Base-by-base conservation (phyloP, 2,797 vertebrate species). In the Dipus sagitta region DNA sequence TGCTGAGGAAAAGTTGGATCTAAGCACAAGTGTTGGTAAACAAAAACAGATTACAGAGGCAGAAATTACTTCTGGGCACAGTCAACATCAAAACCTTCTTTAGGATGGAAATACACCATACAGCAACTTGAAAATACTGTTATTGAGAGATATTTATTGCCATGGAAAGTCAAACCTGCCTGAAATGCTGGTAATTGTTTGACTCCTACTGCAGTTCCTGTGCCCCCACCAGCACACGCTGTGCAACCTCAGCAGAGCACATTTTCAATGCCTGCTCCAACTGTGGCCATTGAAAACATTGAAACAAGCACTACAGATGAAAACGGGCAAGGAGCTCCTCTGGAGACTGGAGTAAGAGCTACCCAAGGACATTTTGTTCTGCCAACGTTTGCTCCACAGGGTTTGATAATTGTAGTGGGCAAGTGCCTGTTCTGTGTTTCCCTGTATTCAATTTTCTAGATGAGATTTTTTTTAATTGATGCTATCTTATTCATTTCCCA, bases 401-500 rank as follows among this genome's bases (percentile, higher is more conserved):
- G 32, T 58, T 17, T 34, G 24, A 21, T 42, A 47, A 83, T 52
- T 72, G 58, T 42, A 86, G 13, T 20, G 32, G 34, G n/a, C 30
- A 54, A 95, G 34, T 3, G 14, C 65, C 14, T 76, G 71, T 62
- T 82, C 78, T 54, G 17, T 47, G 24, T 72, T 65, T 86, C 72
- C 24, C 64, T 90, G 86, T 32, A 38, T 86, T 88, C 20, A n/a
- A 3, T 79, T 86, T 82, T 80, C 79, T 74, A 64, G 83, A 71
- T 90, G 58, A 52, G 24, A 64, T 65, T 75, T 38, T 38, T 38
- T 92, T 79, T 72, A 89, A 94, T 32, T 88, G 77, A 88, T 72
- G 12, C 24, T 62, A 58, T 79, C 4, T 62, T 62, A 1, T 60
- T 86, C 67, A 79, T 90, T 86, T 26, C 54, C 79, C 10, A 62